Conservation (phyloP, 2,113 vertebrate species). For the Serilophus lunatus region DNA sequence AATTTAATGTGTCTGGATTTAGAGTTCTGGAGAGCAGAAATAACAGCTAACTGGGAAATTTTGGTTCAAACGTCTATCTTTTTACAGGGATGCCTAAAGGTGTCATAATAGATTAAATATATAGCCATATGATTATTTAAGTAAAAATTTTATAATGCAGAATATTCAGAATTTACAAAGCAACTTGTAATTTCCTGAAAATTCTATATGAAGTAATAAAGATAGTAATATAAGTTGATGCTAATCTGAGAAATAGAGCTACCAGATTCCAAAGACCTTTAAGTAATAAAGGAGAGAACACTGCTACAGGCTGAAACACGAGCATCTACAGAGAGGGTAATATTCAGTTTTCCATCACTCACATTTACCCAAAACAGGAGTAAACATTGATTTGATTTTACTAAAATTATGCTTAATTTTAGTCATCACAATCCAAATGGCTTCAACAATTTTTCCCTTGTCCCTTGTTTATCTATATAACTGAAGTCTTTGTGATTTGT, state of each 20-base stretch:
- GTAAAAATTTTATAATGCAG: neutral
- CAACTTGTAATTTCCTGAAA: neutral
- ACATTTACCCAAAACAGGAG: neutral
- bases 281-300: neutral
- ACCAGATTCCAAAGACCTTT: neutral
- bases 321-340: neutral
- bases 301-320: neutral
- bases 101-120: neutral
- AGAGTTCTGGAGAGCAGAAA: neutral
- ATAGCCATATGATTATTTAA: neutral
- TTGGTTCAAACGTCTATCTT: neutral
- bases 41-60: neutral
- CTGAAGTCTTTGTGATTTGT: neutral
- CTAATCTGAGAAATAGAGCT: neutral
- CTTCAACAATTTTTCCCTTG: neutral
- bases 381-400: neutral
- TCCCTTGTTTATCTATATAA: neutral
- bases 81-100: neutral
- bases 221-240: neutral
- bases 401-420: neutral
- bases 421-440: neutral
- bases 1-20: neutral
- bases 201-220: neutral
- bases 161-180: neutral
- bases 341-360: neutral